Conservation (phyloP, 2,797 vertebrate genomes). For the Sebastes melanostomus region DNA sequence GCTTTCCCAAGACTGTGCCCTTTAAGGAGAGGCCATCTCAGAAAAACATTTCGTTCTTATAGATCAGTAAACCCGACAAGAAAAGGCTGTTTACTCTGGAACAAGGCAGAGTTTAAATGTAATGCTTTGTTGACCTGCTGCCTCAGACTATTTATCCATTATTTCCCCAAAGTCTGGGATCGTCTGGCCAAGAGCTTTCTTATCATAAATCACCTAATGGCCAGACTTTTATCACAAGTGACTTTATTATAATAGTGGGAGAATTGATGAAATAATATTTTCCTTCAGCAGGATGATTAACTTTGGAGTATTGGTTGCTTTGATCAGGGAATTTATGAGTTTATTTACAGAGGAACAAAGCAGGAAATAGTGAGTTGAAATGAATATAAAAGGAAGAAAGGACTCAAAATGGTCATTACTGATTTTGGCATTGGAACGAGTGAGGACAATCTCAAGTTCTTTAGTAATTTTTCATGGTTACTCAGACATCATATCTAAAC, state of each 20-base stretch:
- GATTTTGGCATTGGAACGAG: neutral
- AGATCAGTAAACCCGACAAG: constrained; percentile 47
- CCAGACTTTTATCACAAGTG: constrained; percentile 17
- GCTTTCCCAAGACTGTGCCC: constrained; percentile 38
- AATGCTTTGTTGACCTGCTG: constrained; percentile 60
- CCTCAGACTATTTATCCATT: constrained; percentile 33
- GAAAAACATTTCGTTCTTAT: constrained; percentile 35
- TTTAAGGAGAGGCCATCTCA: constrained; percentile 8
- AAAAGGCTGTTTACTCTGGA: constrained; percentile 59
- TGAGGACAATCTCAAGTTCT: neutral
- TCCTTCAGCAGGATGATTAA: constrained; percentile 11
- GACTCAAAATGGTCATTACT: neutral
- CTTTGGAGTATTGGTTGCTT: neutral
- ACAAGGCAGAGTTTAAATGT: constrained; percentile 1
- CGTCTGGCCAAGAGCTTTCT: constrained; percentile 23
- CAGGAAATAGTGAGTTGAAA: neutral
- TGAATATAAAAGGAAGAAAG: neutral
- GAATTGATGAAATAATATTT: constrained; percentile 9
- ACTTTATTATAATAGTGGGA: constrained; percentile 8
- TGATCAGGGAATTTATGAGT: constrained; percentile 31
- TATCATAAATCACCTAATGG: constrained; percentile 42
- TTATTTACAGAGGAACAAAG: constrained; percentile 18
- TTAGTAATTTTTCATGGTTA: neutral
- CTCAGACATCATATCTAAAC: too few relatives aligned
- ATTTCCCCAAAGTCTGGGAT: constrained; percentile 30